Evolutionary conservation across 2,113 vertebrate species (phyloP), one percentile per base, ranked within the genome.

Genomic region (Opisthocomus hoazin): DNA sequence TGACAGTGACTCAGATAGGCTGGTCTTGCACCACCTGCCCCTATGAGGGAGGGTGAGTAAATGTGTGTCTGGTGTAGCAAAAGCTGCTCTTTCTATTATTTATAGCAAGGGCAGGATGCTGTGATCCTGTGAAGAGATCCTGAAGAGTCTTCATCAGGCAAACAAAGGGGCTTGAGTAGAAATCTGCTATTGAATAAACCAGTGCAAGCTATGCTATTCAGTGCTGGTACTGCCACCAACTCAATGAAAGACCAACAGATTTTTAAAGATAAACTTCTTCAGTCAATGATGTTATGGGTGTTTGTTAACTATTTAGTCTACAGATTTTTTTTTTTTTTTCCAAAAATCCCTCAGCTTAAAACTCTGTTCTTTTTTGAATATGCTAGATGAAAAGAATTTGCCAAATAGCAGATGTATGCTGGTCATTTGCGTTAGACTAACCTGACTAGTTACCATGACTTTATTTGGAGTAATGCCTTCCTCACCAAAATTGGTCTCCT

Each of bases 261-360:
- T 80, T 76, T 74, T 53, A 58, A 71, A 60, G 12, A 79, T 15
- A 45, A 82, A n/a, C 4, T 51, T 84, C 37, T 79, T 12, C 39
- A 23, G 7, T 12, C 0, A 0, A 32, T 71, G 15, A 30, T 16
- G 6, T 15, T 81, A 19, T 30, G 26, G 2, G 13, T 53, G 21
- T 58, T 77, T n/a, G 3, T 48, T 69, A 63, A 50, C 13, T 58
- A 37, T 39, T 45, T 20, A 4, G 9, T 70, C 8, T 9, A 30
- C 6, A 60, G 12, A 30, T 22, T 63, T 2, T 65, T 1, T 4
- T 68, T 56, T 71, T 34, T 53, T 50, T 29, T 22, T 50, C 14
- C 7, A 66, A 22, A 36, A 64, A 54, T 53, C 11, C 1, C 17
- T 45, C 15, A 75, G 58, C 3, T 2, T 39, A 70, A 77, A 39